phyloP scores from a whole-genome alignment of 2,797 vertebrate species.

The Tolypeutes matacus region DNA sequence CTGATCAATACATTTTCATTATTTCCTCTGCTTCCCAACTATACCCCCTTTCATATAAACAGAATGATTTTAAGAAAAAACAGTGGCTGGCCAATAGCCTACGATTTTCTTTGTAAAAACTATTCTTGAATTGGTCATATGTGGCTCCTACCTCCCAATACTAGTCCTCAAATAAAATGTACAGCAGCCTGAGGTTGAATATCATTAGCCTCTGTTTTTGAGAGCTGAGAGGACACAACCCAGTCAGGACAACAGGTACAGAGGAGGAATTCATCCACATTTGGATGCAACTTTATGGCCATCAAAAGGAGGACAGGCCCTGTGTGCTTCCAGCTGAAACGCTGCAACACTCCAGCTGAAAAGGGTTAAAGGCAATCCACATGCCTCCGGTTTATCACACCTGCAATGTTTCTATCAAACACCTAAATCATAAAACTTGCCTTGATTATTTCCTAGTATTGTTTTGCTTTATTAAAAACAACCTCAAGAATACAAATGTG shows the following conservation, averaged over 20 bases:
- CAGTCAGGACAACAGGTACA: not conserved
- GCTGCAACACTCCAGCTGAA: not conserved
- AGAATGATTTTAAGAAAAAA: conserved; percentile 24
- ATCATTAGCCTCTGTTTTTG: not conserved
- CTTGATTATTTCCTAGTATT: conserved; percentile 34
- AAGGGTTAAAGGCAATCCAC: not conserved
- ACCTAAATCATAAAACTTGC: not conserved
- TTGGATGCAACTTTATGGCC: not conserved
- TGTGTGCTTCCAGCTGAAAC: not conserved
- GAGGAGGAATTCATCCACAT: not conserved
- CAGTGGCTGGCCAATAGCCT: not conserved
- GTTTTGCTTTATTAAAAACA: conserved; percentile 64
- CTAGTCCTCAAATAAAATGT: conserved; percentile 7
- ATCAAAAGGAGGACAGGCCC: not conserved
- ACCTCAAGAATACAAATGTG: conserved; percentile 60
- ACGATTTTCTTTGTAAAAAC: conserved; percentile 2
- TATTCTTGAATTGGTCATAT: not conserved
- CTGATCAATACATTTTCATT: not conserved
- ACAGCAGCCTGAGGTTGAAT: not conserved
- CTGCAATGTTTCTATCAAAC: not conserved
- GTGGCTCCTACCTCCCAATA: not conserved
- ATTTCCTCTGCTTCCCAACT: conserved; percentile 11
- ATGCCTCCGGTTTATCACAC: not conserved
- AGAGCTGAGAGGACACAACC: not conserved
- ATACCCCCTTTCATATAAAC: not conserved